phyloP scores from a whole-genome alignment of 1,140 invertebrate species.

The Dendrolimus punctatus region DNA sequence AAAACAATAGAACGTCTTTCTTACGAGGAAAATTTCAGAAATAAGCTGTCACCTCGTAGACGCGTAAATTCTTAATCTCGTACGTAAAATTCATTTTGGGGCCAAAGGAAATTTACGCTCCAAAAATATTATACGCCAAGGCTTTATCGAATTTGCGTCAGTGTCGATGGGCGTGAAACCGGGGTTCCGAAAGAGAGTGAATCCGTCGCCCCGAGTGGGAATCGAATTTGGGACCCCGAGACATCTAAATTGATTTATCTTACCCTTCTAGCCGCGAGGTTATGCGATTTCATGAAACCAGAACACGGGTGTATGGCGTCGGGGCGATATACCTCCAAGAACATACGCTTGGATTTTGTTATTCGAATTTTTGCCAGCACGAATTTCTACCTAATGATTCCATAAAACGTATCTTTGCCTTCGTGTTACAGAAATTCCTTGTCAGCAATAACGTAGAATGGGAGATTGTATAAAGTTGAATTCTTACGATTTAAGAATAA shows the following conservation, averaged over 20 bases:
- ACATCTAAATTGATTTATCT: slow-evolving; percentile 57
- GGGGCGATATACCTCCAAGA: neutral
- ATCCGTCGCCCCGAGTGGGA: slow-evolving; percentile 40
- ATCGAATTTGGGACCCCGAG: slow-evolving; percentile 57
- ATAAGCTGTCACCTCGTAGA: no score
- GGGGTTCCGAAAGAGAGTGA: slow-evolving; percentile 37
- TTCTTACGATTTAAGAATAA: no score
- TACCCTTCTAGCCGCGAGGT: slow-evolving; percentile 25
- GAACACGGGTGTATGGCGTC: neutral
- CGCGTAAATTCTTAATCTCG: neutral
- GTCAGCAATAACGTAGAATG: no score
- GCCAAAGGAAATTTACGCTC: slow-evolving; percentile 21
- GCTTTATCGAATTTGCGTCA: slow-evolving; percentile 43
- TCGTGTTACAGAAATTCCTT: no score
- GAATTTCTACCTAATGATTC: no score
- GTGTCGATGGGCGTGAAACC: slow-evolving; percentile 32
- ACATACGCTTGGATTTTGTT: slow-evolving; percentile 2
- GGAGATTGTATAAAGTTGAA: no score
- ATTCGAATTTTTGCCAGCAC: neutral
- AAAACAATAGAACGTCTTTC: no score
- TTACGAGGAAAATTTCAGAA: no score
- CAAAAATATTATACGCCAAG: slow-evolving; percentile 34
- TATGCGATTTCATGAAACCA: slow-evolving; percentile 21
- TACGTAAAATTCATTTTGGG: neutral
- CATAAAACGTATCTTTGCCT: no score